phyloP scores from a whole-genome alignment of 2,113 vertebrate genomes.

The Tyrannus savana region DNA sequence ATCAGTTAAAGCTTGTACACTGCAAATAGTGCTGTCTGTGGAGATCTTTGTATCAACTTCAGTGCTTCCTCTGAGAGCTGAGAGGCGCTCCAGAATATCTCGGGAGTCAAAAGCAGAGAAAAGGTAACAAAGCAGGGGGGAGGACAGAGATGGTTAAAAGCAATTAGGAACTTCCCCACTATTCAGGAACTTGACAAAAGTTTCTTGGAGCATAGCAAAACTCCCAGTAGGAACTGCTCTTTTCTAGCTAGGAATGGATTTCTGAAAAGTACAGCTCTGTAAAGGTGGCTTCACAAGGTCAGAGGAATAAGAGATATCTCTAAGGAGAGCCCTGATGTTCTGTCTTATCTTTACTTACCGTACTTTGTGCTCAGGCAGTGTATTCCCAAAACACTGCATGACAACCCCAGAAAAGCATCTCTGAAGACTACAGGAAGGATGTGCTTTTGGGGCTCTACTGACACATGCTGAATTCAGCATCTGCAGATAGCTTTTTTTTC shows the following conservation, averaged over 20 bases:
- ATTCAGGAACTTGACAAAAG: conserved; percentile 11
- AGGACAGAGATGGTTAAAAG: neutral
- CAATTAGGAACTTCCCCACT: conserved; percentile 12
- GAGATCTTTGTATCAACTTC: neutral
- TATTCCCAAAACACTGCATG: neutral
- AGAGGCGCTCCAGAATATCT: neutral
- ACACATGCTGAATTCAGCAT: neutral
- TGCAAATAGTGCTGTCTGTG: neutral
- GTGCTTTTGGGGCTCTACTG: neutral
- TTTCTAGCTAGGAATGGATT: conserved; percentile 9
- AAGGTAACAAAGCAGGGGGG: neutral
- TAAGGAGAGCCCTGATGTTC: neutral
- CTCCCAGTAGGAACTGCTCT: neutral
- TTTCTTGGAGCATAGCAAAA: conserved; percentile 14
- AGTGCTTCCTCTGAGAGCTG: neutral
- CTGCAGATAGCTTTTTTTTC: neutral
- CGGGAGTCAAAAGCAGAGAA: neutral
- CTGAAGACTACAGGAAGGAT: neutral
- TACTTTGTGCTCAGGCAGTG: neutral
- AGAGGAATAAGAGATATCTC: neutral
- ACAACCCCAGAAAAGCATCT: neutral
- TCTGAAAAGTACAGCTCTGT: conserved; percentile 3
- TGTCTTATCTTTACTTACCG: neutral
- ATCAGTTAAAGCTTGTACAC: neutral
- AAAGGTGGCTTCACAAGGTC: neutral